phyloP scores from a whole-genome alignment of 2,797 vertebrate species.

The Eulemur albifrons region DNA sequence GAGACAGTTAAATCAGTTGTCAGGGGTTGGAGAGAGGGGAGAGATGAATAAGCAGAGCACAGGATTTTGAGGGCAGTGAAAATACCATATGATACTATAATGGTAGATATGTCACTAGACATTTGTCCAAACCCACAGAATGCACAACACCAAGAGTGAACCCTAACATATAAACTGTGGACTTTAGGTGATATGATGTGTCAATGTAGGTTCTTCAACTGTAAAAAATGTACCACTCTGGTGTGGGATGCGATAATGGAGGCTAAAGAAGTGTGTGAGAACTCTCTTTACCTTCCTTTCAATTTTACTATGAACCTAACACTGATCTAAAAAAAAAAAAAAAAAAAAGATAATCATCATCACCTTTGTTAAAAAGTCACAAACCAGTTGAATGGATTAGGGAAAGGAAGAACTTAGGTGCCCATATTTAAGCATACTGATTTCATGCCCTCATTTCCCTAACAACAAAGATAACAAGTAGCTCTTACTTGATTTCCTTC shows the following conservation, averaged over 20 bases:
- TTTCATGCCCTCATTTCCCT: not conserved
- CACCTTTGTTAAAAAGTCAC: not conserved
- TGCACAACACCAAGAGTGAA: not conserved
- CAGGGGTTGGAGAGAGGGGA: not conserved
- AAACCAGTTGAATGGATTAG: not conserved
- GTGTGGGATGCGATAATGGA: not conserved
- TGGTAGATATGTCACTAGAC: not conserved
- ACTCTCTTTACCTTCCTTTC: not conserved
- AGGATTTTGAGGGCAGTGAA: not conserved
- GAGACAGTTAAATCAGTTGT: not conserved
- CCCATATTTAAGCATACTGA: not conserved
- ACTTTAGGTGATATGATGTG: not conserved
- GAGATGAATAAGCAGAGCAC: not conserved
- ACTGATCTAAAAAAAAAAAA: not conserved
- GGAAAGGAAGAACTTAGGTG: not conserved
- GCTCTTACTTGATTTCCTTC: slow-evolving; percentile 92
- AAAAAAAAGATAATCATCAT: not conserved
- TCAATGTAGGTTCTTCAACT: not conserved
- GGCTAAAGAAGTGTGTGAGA: not conserved
- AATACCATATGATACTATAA: not conserved
- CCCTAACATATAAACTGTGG: not conserved
- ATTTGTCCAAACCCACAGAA: not conserved
- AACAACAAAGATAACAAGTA: not conserved
- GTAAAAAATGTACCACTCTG: not conserved
- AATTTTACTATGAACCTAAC: not conserved